phyloP scores from a whole-genome alignment of 2,888 invertebrate genomes.

The Andrena chrysosceles region DNA sequence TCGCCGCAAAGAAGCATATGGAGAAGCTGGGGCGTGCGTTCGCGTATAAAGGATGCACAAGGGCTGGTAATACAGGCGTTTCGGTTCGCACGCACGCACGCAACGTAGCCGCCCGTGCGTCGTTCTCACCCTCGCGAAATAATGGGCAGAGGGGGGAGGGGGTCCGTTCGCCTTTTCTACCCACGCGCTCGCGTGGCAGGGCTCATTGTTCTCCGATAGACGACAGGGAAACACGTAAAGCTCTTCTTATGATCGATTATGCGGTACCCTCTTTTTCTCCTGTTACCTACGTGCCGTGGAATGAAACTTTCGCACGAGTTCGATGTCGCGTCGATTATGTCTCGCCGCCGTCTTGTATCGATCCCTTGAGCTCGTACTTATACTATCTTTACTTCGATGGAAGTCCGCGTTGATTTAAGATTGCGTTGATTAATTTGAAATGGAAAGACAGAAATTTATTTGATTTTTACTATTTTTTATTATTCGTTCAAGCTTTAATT shows the following conservation, averaged over 20 bases:
- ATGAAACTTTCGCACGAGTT: constrained; percentile 21
- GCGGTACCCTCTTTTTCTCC: constrained; percentile 51
- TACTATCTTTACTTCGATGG: not conserved
- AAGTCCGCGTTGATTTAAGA: too few relatives aligned
- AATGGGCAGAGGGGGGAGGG: constrained; percentile 38
- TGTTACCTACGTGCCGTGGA: constrained; percentile 43
- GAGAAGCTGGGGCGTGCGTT: constrained; percentile 40
- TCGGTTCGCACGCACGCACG: constrained; percentile 47
- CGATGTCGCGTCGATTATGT: not conserved
- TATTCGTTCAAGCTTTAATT: too few relatives aligned
- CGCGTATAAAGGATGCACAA: constrained; percentile 38
- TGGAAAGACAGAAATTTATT: too few relatives aligned
- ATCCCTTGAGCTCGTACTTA: not conserved
- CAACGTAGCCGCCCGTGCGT: constrained; percentile 15
- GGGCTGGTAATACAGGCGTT: constrained; percentile 16
- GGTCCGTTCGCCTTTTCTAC: constrained; percentile 62
- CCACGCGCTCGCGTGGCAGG: constrained; percentile 67
- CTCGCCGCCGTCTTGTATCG: not conserved
- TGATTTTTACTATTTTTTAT: too few relatives aligned
- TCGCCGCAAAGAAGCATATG: constrained; percentile 65
- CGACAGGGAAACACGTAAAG: constrained; percentile 64
- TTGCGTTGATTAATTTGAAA: too few relatives aligned
- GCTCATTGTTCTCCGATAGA: constrained; percentile 71
- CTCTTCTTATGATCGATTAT: constrained; percentile 68
- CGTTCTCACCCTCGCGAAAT: constrained; percentile 68